phyloP scores from a whole-genome alignment of 2,113 vertebrate genomes.

The Emydocephalus ijimae region DNA sequence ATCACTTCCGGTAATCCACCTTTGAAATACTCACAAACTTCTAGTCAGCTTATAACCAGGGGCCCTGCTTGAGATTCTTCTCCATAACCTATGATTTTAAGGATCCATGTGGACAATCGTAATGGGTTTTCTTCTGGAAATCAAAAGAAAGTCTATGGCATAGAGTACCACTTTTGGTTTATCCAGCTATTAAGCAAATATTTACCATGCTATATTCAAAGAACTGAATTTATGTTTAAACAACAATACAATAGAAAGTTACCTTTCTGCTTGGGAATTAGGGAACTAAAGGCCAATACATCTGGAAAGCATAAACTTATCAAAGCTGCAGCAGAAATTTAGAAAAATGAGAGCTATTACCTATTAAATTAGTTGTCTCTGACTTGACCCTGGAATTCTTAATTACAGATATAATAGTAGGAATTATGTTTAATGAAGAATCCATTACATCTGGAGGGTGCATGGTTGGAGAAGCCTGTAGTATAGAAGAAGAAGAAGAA shows the following conservation, averaged over 20 bases:
- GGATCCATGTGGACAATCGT: background rate
- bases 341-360: background rate
- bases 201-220: background rate
- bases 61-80: background rate
- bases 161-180: background rate
- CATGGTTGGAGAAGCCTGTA: background rate
- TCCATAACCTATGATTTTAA: background rate
- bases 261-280: background rate
- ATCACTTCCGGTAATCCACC: background rate
- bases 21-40: background rate
- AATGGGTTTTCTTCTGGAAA: background rate
- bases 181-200: background rate
- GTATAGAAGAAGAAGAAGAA: no score
- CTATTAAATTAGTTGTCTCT: background rate
- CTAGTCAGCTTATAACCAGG: background rate
- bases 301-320: background rate
- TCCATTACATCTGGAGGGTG: background rate
- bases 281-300: background rate
- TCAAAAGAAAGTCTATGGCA: background rate
- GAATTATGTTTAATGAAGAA: background rate
- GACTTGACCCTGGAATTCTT: background rate
- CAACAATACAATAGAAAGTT: background rate
- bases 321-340: background rate
- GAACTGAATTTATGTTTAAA: background rate
- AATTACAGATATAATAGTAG: background rate